Conservation (phyloP, 2,113 vertebrate genomes). For the Ondatra zibethicus region DNA sequence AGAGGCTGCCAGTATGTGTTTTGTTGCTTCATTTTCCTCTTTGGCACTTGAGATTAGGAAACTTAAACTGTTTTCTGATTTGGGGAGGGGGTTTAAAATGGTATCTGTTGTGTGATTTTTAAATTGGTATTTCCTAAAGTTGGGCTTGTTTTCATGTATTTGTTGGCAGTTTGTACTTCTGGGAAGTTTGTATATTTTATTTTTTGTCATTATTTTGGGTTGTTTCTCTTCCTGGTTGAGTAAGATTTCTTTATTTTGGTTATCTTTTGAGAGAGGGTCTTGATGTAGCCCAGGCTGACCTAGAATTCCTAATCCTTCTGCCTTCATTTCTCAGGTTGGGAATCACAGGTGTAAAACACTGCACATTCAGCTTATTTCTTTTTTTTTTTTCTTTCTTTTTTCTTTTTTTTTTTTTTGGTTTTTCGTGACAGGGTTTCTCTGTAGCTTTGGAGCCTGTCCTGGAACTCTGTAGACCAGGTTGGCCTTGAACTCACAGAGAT, state of each 20-base stretch:
- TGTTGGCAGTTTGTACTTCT: background rate
- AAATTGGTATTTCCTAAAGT: slow-evolving; percentile 50
- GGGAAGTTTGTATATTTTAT: slow-evolving; percentile 34
- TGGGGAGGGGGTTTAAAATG: slow-evolving; percentile 32
- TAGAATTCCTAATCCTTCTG: background rate
- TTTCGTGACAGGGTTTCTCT: too few species aligned
- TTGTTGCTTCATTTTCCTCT: slow-evolving; percentile 60
- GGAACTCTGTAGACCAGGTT: too few species aligned
- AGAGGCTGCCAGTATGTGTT: slow-evolving; percentile 29
- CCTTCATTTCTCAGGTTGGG: background rate
- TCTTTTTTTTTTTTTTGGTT: too few species aligned
- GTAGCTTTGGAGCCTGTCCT: too few species aligned
- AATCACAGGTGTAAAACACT: background rate
- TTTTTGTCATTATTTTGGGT: slow-evolving; percentile 37
- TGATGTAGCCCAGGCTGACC: background rate
- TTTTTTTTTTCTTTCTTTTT: background rate
- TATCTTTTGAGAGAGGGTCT: background rate
- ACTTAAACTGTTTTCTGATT: slow-evolving; percentile 13
- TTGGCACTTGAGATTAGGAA: slow-evolving; percentile 46
- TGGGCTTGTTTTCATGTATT: slow-evolving; percentile 61
- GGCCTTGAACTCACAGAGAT: too few species aligned
- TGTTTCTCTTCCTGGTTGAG: background rate
- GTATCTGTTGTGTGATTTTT: background rate
- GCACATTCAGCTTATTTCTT: background rate
- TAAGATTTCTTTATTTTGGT: background rate